Evolutionary conservation across 2,888 invertebrate genomes (phyloP), one percentile per base, ranked within the genome.

Genomic region (Spodoptera picta): DNA sequence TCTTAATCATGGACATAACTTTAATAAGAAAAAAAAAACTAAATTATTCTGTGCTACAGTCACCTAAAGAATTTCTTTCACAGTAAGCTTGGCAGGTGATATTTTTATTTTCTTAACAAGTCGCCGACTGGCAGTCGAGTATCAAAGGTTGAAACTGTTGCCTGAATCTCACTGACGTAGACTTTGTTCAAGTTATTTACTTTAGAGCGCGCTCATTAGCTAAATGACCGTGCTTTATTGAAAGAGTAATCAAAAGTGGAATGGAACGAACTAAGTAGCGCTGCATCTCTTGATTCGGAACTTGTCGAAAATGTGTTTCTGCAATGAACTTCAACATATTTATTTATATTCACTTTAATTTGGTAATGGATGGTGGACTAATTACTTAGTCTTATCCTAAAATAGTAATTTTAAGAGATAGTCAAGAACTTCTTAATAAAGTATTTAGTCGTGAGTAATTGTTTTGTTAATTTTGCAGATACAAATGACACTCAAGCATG

Each of bases 101-200:
- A 79, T 85, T 85, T 75, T 84, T 84, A 80, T 79, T 84, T 82
- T 83, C 82, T 85, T 85, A 75, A 80, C 77, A 83, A 87, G 79
- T 84, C 74, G 65, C 80, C 77, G 77, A 83, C 78, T 83, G 73
- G 42, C 74, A 75, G 81, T 81, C 77, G 71, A 82, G 84, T 85
- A 87, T 90, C 89, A 91, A 90, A 92, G 87, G 89, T 87, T 84
- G 79, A 78, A 85, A 86, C 79, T 79, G 81, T 81, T 79, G 78
- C 82, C 82, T 79, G 87, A 86, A 87, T 90, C 87, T 87, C 84
- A 87, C 87, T 88, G 87, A 87, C 88, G 86, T 82, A 88, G 89
- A 91, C 88, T 92, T 92, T 90, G 90, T 90, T 89, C 85, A 85
- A 90, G 83, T 89, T 92, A 92, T 92, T 93, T 91, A 89, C 90